Conservation (phyloP, 2,888 invertebrate genomes). For the Tetragonisca angustula region DNA sequence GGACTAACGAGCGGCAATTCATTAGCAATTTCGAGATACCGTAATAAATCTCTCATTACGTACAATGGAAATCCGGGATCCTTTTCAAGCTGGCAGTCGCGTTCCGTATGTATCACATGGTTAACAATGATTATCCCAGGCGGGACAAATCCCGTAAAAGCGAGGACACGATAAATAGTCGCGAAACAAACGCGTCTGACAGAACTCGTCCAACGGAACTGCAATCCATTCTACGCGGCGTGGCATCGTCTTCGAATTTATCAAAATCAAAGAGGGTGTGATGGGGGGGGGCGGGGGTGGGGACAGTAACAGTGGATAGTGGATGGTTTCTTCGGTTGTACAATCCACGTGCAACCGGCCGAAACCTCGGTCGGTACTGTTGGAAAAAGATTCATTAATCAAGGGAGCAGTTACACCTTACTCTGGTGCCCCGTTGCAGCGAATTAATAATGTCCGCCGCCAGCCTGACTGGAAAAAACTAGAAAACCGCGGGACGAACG, state of each 20-base stretch:
- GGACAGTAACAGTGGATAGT: not conserved
- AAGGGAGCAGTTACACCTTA: slow-evolving; percentile 34
- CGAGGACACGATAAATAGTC: slow-evolving; percentile 22
- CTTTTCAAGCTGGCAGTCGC: slow-evolving; percentile 2
- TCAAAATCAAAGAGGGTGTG: slow-evolving; percentile 42
- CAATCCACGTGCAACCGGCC: slow-evolving; percentile 2
- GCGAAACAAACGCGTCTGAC: slow-evolving; percentile 14
- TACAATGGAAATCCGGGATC: not conserved
- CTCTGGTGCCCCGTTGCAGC: slow-evolving; percentile 13
- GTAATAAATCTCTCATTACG: not conserved
- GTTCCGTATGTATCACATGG: slow-evolving; percentile 3
- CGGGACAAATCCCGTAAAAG: slow-evolving; percentile 10
- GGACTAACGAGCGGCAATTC: not conserved
- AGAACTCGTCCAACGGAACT: slow-evolving; percentile 2
- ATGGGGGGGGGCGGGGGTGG: not conserved
- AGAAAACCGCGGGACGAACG: not conserved
- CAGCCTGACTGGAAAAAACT: not conserved
- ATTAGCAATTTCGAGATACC: not conserved
- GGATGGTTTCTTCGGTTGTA: slow-evolving; percentile 9
- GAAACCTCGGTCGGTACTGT: slow-evolving; percentile 4
- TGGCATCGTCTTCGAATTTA: slow-evolving; percentile 46
- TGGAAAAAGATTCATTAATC: slow-evolving; percentile 51
- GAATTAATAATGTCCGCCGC: slow-evolving; percentile 36
- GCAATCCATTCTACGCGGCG: slow-evolving; percentile 35
- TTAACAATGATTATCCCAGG: slow-evolving; percentile 21